phyloP scores from a whole-genome alignment of 2,888 invertebrate species.

The Phaonia tiefii region DNA sequence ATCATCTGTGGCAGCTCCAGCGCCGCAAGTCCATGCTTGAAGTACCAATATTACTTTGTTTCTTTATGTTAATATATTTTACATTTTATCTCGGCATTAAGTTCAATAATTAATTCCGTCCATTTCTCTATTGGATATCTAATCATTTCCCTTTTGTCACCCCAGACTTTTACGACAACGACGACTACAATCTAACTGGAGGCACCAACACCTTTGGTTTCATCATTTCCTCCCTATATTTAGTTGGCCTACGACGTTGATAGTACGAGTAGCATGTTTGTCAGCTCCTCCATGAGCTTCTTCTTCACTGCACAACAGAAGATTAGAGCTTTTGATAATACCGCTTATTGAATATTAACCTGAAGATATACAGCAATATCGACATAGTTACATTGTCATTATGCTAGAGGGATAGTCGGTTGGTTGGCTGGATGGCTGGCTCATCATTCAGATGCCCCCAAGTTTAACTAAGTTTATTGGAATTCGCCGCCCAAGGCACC shows the following conservation, averaged over 20 bases:
- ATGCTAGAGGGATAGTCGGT: background rate
- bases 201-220: no score
- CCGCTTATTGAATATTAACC: constrained; percentile 30
- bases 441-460: constrained; percentile 6
- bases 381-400: background rate
- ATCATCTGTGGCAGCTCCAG: no score
- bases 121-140: background rate
- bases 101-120: constrained; percentile 10
- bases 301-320: background rate
- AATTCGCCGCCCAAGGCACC: constrained; percentile 10
- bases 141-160: constrained; percentile 2
- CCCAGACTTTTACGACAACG: no score
- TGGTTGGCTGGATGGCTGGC: constrained; percentile 4
- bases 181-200: no score
- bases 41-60: background rate
- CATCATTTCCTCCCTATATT: no score
- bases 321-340: constrained; percentile 25
- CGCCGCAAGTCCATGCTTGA: no score
- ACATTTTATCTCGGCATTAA: background rate
- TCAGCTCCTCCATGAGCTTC: no score
- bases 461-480: background rate
- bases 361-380: background rate
- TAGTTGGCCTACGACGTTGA: no score
- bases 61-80: constrained; percentile 1
- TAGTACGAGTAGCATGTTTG: no score